Conservation (phyloP, 2,888 invertebrate species). For the Gibbula magus region DNA sequence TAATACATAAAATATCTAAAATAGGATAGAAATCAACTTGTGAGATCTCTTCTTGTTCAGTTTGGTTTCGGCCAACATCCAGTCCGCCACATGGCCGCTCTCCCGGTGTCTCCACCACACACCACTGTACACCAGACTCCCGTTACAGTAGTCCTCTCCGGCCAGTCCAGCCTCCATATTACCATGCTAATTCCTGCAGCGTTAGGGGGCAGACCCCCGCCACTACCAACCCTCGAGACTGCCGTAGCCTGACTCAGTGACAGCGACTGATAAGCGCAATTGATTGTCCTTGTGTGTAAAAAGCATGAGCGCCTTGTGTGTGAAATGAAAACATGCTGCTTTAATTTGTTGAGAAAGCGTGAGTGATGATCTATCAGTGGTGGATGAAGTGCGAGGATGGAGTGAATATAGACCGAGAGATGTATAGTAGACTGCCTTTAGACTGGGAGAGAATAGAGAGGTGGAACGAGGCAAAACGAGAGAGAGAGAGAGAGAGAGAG, state of each 20-base stretch:
- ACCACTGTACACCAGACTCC: neutral
- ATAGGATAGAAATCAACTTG: too few species aligned
- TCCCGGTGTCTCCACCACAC: neutral
- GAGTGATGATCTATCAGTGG: neutral
- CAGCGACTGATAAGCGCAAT: constrained; percentile 14
- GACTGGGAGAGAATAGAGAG: too few species aligned
- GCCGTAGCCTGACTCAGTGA: neutral
- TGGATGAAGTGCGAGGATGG: neutral
- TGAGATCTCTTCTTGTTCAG: too few species aligned
- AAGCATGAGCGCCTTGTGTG: constrained; percentile 12
- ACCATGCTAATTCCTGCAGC: constrained; percentile 13
- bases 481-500: too few species aligned
- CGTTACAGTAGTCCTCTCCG: neutral
- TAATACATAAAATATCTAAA: too few species aligned
- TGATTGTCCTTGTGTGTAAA: constrained; percentile 13
- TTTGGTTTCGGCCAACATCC: too few species aligned
- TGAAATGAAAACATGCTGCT: constrained; percentile 21
- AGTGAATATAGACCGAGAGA: neutral
- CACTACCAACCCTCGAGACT: neutral
- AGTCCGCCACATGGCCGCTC: neutral
- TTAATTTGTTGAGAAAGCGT: constrained; percentile 19
- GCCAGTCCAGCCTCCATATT: neutral
- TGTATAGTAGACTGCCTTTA: too few species aligned
- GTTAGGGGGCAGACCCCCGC: constrained; percentile 9
- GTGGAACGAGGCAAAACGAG: too few species aligned